These are phyloP conservation scores for Drosophila parthenogenetica DNA, from an alignment of 2,888 invertebrate genomes.

Conservation along the genomic window DNA sequence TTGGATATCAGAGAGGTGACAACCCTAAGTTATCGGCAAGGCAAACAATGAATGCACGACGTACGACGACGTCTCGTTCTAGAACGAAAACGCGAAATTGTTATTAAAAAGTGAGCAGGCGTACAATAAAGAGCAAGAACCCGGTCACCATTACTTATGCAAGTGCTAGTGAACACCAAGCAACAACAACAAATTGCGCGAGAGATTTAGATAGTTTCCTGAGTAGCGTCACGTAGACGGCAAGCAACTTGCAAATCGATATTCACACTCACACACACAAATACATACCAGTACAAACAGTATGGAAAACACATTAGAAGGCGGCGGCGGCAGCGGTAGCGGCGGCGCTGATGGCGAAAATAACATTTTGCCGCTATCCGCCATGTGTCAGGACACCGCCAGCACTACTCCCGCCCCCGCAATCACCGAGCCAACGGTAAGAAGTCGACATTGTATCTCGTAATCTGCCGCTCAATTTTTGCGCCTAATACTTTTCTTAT, in stretches of 20 bases:
- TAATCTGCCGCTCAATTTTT: slow-evolving; percentile 44
- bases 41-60: slow-evolving; percentile 65
- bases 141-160: slow-evolving; percentile 53
- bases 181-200: slow-evolving; percentile 52
- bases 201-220: slow-evolving; percentile 65
- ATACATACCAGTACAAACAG: slow-evolving; percentile 59
- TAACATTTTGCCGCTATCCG: slow-evolving; percentile 53
- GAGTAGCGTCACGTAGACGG: slow-evolving; percentile 78
- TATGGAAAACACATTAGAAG: slow-evolving; percentile 68
- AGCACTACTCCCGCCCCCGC: slow-evolving; percentile 23
- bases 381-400: slow-evolving; percentile 52
- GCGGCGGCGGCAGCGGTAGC: slow-evolving; percentile 37
- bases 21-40: slow-evolving; percentile 59
- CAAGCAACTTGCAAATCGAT: slow-evolving; percentile 68
- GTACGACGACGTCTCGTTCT: slow-evolving; percentile 57
- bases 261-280: slow-evolving; percentile 59
- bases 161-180: slow-evolving; percentile 37
- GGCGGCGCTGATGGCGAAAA: slow-evolving; percentile 54
- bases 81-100: slow-evolving; percentile 64
- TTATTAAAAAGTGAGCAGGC: slow-evolving; percentile 56
- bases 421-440: slow-evolving; percentile 37
- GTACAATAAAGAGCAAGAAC: slow-evolving; percentile 36
- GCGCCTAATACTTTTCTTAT: slow-evolving; percentile 54
- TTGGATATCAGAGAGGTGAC: slow-evolving; percentile 12
- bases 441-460: slow-evolving; percentile 21